A percentile compares a stretch with the other conserved stretches of the same genome.
phyloP scores from a whole-genome alignment of 1,140 invertebrate genomes.

The Berghia stephanieae region DNA sequence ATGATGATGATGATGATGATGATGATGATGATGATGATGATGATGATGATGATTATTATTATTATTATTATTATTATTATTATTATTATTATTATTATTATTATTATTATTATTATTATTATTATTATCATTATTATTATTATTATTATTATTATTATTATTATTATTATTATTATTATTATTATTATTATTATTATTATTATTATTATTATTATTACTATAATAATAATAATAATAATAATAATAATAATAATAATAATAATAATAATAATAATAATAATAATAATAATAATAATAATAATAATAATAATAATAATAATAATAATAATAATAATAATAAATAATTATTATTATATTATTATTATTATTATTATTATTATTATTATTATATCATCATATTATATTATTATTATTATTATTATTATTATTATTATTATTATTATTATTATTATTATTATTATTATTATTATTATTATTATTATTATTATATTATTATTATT shows the following conservation, averaged over 20 bases:
- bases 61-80: no score
- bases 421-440: neutral
- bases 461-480: neutral
- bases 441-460: neutral
- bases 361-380: neutral
- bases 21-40: no score
- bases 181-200: no score
- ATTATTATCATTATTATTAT: no score
- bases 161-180: no score
- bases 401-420: neutral
- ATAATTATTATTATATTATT: neutral
- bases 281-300: neutral
- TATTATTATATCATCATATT: neutral
- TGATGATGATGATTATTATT: no score
- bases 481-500: slow-evolving; percentile 50
- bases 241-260: neutral
- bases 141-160: no score
- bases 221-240: no score
- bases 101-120: no score
- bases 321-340: neutral
- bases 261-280: neutral
- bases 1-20: no score
- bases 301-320: neutral
- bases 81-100: no score
- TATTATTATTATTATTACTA: no score